Conservation (phyloP, 2,888 invertebrate species). For the Andricus quercusramuli region DNA sequence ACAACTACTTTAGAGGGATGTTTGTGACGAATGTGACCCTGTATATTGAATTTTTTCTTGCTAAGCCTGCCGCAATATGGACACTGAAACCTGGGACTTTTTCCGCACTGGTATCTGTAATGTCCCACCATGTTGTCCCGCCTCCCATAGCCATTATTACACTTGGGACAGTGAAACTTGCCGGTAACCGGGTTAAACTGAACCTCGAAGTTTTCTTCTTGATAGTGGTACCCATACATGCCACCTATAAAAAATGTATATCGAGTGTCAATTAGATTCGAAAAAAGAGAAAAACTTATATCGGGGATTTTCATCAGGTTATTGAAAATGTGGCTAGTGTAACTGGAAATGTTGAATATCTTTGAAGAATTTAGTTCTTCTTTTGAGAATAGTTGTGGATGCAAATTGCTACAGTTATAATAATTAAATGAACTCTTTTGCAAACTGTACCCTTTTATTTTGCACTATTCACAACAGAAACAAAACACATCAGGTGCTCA, state of each 20-base stretch:
- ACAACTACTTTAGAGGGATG: slow-evolving; percentile 66
- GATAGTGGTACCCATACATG: slow-evolving; percentile 52
- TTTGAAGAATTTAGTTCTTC: too few species aligned
- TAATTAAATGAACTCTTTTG: background rate
- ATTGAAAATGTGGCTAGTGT: background rate
- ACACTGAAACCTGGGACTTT: slow-evolving; percentile 75
- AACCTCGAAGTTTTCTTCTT: slow-evolving; percentile 61
- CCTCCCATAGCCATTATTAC: slow-evolving; percentile 75
- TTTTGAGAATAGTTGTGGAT: too few species aligned
- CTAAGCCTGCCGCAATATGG: slow-evolving; percentile 73
- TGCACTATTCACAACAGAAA: background rate
- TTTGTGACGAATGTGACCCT: slow-evolving; percentile 71
- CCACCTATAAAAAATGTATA: slow-evolving; percentile 69
- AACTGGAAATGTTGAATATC: background rate
- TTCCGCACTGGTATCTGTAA: slow-evolving; percentile 76
- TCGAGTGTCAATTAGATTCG: slow-evolving; percentile 52
- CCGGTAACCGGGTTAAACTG: slow-evolving; percentile 68
- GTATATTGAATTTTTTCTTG: slow-evolving; percentile 73
- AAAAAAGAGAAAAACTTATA: background rate
- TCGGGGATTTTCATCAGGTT: background rate
- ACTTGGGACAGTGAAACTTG: slow-evolving; percentile 75
- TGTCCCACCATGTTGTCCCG: slow-evolving; percentile 76
- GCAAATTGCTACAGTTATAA: background rate
- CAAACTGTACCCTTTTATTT: slow-evolving; percentile 13
- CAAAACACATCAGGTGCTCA: background rate